phyloP scores from a whole-genome alignment of 2,113 vertebrate genomes.

The Scomber scombrus region DNA sequence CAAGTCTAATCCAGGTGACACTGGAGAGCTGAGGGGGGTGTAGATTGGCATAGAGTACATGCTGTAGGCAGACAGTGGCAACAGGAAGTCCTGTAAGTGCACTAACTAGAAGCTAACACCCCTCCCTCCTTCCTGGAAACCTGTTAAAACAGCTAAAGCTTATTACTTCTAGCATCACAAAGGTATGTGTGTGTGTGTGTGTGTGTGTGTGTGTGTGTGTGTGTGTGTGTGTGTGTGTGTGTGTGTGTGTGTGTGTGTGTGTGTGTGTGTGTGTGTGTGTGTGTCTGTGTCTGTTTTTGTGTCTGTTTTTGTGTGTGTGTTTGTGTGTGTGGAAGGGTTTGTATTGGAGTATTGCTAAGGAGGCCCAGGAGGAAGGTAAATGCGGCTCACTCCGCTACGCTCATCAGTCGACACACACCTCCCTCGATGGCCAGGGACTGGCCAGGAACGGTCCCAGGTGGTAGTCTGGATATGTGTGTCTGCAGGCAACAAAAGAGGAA shows the following conservation, averaged over 20 bases:
- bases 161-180: constrained; percentile 70
- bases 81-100: constrained; percentile 77
- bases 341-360: constrained; percentile 71
- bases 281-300: neutral
- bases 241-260: neutral
- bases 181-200: constrained; percentile 17
- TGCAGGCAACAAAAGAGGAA: constrained; percentile 76
- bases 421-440: constrained; percentile 99
- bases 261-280: constrained; percentile 13
- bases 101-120: constrained; percentile 80
- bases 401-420: constrained; percentile 95
- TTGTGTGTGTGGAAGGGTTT: constrained; percentile 12
- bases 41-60: constrained; percentile 64
- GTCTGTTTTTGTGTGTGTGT: constrained; percentile 2
- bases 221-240: neutral
- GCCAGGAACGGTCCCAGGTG: constrained; percentile 94
- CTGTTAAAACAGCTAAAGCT: constrained; percentile 83
- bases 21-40: constrained; percentile 49
- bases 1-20: constrained; percentile 76
- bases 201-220: too few relatives aligned
- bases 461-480: constrained; percentile 99
- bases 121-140: constrained; percentile 75
- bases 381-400: constrained; percentile 84
- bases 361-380: constrained; percentile 51
- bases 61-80: constrained; percentile 69